phyloP scores from a whole-genome alignment of 1,140 invertebrate genomes.

The Anastrepha obliqua region DNA sequence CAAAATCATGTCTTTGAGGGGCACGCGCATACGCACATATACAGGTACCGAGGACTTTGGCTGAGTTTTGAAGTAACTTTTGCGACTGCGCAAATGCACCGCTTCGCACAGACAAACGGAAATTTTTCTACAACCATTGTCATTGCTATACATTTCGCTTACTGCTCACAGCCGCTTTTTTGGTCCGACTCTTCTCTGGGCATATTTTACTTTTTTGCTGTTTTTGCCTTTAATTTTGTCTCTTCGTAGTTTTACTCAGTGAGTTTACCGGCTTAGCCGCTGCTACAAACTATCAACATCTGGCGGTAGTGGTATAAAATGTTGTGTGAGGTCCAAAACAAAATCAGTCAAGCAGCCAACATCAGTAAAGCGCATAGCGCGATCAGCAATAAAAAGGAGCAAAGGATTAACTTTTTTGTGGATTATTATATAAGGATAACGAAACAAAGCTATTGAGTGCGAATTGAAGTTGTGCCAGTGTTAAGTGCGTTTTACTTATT shows the following conservation, averaged over 20 bases:
- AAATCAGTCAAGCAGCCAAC: slow-evolving; percentile 70
- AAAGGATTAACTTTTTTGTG: slow-evolving; percentile 27
- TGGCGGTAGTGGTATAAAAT: slow-evolving; percentile 65
- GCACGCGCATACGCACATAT: not conserved
- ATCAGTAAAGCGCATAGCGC: slow-evolving; percentile 54
- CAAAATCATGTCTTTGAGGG: not conserved
- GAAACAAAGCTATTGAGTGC: not conserved
- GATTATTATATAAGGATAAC: slow-evolving; percentile 19
- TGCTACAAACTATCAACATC: not conserved
- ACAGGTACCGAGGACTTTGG: not conserved
- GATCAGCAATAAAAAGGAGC: slow-evolving; percentile 17
- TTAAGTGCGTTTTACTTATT: slow-evolving; percentile 6
- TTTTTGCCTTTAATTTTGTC: not conserved
- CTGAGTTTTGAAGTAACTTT: not conserved
- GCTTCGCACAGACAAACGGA: not conserved
- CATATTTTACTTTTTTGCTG: not conserved
- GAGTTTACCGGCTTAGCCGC: slow-evolving; percentile 1
- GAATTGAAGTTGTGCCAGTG: not conserved
- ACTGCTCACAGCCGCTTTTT: no score
- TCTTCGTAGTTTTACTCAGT: slow-evolving; percentile 33
- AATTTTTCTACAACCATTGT: not conserved
- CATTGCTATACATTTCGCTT: not conserved
- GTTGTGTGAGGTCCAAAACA: slow-evolving; percentile 65
- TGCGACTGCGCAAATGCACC: not conserved
- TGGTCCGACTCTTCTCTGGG: no score